These are phyloP conservation scores for Phoxinus phoxinus DNA, from an alignment of 2,113 vertebrate genomes.

Conservation along the genomic window DNA sequence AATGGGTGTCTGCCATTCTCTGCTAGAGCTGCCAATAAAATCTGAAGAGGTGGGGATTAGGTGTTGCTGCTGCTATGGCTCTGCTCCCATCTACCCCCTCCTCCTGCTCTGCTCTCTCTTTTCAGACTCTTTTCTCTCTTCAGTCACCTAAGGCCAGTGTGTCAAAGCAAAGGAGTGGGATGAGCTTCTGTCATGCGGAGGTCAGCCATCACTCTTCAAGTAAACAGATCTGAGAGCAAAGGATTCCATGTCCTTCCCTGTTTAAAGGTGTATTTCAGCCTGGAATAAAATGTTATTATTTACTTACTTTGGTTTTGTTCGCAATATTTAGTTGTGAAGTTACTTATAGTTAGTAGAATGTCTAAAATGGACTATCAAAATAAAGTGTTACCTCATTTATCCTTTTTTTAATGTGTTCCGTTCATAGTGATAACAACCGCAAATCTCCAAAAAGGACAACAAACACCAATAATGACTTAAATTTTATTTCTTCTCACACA, in stretches of 20 bases:
- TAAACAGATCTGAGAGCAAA: slow-evolving; percentile 11
- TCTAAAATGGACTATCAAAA: too few relatives aligned
- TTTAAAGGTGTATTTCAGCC: background rate
- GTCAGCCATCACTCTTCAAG: slow-evolving; percentile 23
- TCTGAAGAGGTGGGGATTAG: slow-evolving; percentile 75
- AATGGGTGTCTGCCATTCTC: slow-evolving; percentile 77
- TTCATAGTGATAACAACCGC: background rate
- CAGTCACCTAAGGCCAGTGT: slow-evolving; percentile 29
- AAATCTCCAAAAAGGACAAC: background rate
- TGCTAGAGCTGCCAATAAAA: slow-evolving; percentile 78
- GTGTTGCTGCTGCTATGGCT: slow-evolving; percentile 66
- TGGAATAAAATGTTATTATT: background rate
- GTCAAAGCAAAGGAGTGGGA: background rate
- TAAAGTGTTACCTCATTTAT: too few relatives aligned
- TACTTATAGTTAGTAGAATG: too few relatives aligned
- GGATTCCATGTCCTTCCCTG: background rate
- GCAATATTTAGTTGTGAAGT: too few relatives aligned
- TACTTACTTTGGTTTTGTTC: background rate
- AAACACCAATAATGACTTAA: background rate
- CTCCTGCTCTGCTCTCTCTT: slow-evolving; percentile 36
- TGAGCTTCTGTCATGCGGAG: slow-evolving; percentile 30
- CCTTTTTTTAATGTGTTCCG: background rate
- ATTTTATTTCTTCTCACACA: background rate
- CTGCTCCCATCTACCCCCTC: slow-evolving; percentile 41
- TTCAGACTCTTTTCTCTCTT: slow-evolving; percentile 53